A percentile compares a stretch with the other conserved stretches of the same genome.
Evolutionary conservation across 2,888 invertebrate species (phyloP).

Genomic region (Hyles lineata): DNA sequence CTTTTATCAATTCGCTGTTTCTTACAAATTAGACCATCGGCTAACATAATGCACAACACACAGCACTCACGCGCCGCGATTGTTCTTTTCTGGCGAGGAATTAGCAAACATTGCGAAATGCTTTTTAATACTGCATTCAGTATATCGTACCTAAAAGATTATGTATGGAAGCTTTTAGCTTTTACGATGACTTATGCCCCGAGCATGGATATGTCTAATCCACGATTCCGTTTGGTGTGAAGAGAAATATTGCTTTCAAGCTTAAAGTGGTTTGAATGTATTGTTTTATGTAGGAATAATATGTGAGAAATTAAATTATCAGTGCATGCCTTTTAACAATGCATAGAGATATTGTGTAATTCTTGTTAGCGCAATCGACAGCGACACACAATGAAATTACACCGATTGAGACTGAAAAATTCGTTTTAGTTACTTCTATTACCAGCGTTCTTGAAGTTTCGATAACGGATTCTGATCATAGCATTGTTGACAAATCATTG

Average conservation of each 20-base stretch:
- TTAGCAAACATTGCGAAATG: slow-evolving; percentile 79
- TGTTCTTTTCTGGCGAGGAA: slow-evolving; percentile 77
- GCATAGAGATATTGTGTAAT: no score
- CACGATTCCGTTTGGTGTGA: slow-evolving; percentile 35
- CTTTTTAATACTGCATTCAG: slow-evolving; percentile 74
- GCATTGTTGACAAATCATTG: no score
- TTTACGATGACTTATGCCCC: slow-evolving; percentile 30
- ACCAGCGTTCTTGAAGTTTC: no score
- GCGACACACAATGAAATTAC: no score
- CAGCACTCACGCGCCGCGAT: slow-evolving; percentile 71
- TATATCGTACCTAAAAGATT: slow-evolving; percentile 56
- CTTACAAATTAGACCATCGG: slow-evolving; percentile 39
- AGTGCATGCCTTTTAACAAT: no score
- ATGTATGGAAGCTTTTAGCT: slow-evolving; percentile 58
- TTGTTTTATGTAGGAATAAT: no score
- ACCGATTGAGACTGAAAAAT: no score
- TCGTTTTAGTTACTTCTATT: no score
- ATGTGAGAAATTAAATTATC: no score
- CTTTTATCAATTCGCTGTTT: neutral
- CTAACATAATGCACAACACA: slow-evolving; percentile 69
- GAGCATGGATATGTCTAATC: slow-evolving; percentile 36
- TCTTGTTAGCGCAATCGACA: no score
- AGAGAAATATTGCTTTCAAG: slow-evolving; percentile 14
- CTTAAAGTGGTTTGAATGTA: no score
- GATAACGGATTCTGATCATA: no score